Conservation (phyloP, 2,797 vertebrate genomes). For the Smutsia temminckii region DNA sequence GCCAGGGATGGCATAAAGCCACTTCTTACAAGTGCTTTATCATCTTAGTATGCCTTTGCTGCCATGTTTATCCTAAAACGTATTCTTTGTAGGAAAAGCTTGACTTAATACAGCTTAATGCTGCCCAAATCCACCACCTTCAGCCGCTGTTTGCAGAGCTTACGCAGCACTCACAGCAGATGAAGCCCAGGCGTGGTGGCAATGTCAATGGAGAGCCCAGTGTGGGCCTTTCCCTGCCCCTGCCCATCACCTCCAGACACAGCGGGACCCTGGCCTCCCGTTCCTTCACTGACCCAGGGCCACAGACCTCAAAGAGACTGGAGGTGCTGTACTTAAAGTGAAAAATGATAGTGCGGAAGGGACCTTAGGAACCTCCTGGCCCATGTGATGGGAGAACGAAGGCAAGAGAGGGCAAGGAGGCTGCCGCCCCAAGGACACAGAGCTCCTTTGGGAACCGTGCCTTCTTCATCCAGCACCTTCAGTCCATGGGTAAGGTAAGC, state of each 20-base stretch:
- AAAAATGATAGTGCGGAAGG: not conserved
- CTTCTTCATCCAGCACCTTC: not conserved
- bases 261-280: not conserved
- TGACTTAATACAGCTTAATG: conserved; percentile 76
- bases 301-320: not conserved
- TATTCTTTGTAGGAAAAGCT: conserved; percentile 66
- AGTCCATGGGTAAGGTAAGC: not conserved
- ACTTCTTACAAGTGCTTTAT: conserved; percentile 48
- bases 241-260: not conserved
- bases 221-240: not conserved
- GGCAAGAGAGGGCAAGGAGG: not conserved
- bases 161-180: not conserved
- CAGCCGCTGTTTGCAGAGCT: conserved; percentile 72
- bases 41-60: conserved; percentile 15
- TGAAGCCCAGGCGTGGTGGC: not conserved
- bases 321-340: not conserved
- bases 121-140: conserved; percentile 77
- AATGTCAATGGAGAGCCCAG: not conserved
- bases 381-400: not conserved
- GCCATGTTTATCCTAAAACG: conserved; percentile 73
- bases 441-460: not conserved
- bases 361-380: not conserved
- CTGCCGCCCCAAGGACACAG: not conserved
- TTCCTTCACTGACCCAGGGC: not conserved
- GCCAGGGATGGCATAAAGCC: not conserved